Evolutionary conservation across 2,113 vertebrate species (phyloP).

Genomic region (Ptilorrhoa leucosticta): DNA sequence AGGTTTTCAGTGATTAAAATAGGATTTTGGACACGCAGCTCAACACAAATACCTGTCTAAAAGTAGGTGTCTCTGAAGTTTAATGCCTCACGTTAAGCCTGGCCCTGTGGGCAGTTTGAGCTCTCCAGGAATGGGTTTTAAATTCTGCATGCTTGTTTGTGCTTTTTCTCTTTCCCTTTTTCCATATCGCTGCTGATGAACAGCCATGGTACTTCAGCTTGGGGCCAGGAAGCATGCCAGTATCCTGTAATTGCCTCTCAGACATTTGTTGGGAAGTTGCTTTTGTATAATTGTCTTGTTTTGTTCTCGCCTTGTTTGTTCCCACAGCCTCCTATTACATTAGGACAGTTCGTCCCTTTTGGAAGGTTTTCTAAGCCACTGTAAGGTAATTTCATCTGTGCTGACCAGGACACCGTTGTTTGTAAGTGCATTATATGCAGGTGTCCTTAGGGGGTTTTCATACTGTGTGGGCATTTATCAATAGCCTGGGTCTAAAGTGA

Average conservation of each 20-base stretch:
- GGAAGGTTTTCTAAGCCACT: slow-evolving; percentile 1
- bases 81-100: not conserved
- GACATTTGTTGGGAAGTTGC: slow-evolving; percentile 24
- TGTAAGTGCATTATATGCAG: not conserved
- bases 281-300: slow-evolving; percentile 53
- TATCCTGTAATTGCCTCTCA: slow-evolving; percentile 47
- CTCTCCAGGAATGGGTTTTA: not conserved
- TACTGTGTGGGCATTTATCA: not conserved
- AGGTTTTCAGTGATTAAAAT: not conserved
- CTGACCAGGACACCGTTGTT: not conserved
- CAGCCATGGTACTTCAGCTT: not conserved
- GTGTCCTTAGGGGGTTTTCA: not conserved
- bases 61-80: not conserved
- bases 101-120: not conserved
- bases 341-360: slow-evolving; percentile 25
- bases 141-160: not conserved
- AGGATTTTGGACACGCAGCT: not conserved
- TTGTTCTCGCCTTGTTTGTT: slow-evolving; percentile 46
- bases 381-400: slow-evolving; percentile 42
- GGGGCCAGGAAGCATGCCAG: not conserved
- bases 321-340: slow-evolving; percentile 56
- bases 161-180: slow-evolving; percentile 1
- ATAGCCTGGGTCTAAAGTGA: not conserved
- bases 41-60: not conserved
- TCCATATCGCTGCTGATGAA: not conserved